These are phyloP conservation scores for Drosophila ochracea DNA, from an alignment of 2,888 invertebrate genomes.

Conservation along the genomic window DNA sequence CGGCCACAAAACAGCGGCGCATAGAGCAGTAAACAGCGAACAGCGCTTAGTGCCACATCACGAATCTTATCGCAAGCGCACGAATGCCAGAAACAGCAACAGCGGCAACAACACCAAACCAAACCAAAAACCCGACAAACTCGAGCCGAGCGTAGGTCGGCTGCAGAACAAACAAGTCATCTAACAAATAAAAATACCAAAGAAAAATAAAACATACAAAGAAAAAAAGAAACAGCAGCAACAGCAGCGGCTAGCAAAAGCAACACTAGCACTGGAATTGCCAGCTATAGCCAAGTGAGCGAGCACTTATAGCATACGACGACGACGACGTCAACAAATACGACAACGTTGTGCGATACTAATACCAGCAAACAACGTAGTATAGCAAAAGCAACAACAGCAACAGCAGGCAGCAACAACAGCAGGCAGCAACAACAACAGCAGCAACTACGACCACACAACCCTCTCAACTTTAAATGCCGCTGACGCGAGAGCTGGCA, in stretches of 20 bases:
- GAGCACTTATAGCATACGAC: slow-evolving; percentile 76
- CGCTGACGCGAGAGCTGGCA: slow-evolving; percentile 54
- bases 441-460: slow-evolving; percentile 35
- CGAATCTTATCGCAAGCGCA: slow-evolving; percentile 78
- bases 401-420: slow-evolving; percentile 6
- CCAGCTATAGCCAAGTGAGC: slow-evolving; percentile 58
- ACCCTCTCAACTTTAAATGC: slow-evolving; percentile 65
- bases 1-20: slow-evolving; percentile 79
- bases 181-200: slow-evolving; percentile 50
- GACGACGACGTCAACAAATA: slow-evolving; percentile 50
- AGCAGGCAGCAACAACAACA: slow-evolving; percentile 16
- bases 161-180: slow-evolving; percentile 80
- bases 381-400: slow-evolving; percentile 17
- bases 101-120: slow-evolving; percentile 35
- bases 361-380: slow-evolving; percentile 46
- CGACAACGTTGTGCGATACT: slow-evolving; percentile 62
- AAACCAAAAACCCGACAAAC: slow-evolving; percentile 49
- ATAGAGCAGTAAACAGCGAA: slow-evolving; percentile 77
- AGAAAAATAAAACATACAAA: slow-evolving; percentile 26
- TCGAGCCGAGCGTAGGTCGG: slow-evolving; percentile 67
- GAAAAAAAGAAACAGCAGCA: slow-evolving; percentile 17
- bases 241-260: slow-evolving; percentile 51
- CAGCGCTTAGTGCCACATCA: slow-evolving; percentile 81
- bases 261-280: slow-evolving; percentile 44
- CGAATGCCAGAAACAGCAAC: slow-evolving; percentile 56